Evolutionary conservation across 2,797 vertebrate genomes (phyloP), one percentile per base, ranked within the genome.

Genomic region (Sebastes trivittatus): DNA sequence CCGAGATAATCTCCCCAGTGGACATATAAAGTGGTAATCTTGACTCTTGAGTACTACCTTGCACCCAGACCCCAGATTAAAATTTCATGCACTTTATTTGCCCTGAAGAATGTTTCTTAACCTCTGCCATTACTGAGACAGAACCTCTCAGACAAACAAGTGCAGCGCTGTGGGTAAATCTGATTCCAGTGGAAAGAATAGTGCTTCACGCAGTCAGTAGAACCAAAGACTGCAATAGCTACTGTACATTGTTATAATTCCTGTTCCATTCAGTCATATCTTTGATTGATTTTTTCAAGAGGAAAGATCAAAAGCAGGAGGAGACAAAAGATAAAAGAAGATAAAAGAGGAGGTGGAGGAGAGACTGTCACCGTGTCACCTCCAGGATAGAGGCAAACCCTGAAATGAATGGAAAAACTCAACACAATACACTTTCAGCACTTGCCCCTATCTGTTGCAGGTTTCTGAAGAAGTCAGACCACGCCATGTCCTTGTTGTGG

Each of bases 251-350:
- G 34, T 76, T 60, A 30, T 20, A 11, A 38, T 75, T 68, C 82
- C 49, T 52, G 16, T 60, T 71, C 63, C 68, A 55, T 72, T 84
- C 80, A 54, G 29, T 25, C 36, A 2, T 38, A 14, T 77, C 52
- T 78, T 22, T 80, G 86, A 86, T 82, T 84, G 80, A 81, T 78
- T 88, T 56, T 49, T 52, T 34, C 20, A 61, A 66, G 16, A 55
- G 85, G 22, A 9, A 10, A 86, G 85, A 93, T 94, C 85, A 93
- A 93, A 93, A 84, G 63, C 72, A 14, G 23, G 34, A 80, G 66
- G 72, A 84, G 85, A 87, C 76, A 84, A 82, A 89, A 89, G 87
- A 92, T 88, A 82, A 92, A 88, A 80, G 76, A 49, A 78, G 84
- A 87, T 67, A 78, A 89, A 87, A 83, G 83, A 78, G 42, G 76